Conservation (phyloP, 23 tunicate species). For the Trididemnum miniatum region DNA sequence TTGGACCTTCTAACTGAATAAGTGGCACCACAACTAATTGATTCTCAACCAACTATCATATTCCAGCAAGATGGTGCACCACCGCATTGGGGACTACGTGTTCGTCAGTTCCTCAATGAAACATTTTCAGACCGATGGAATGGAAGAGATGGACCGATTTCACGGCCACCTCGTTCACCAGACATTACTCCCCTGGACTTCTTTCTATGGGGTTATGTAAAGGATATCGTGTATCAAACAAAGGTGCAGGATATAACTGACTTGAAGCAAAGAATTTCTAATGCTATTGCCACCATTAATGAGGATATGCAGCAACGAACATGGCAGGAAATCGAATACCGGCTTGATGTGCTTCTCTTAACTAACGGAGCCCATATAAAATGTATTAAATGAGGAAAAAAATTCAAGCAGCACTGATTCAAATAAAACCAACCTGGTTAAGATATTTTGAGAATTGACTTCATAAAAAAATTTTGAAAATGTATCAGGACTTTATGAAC, state of each 20-base stretch:
- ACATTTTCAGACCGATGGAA: background rate
- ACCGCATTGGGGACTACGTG: background rate
- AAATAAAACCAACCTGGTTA: too few relatives aligned
- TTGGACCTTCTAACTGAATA: background rate
- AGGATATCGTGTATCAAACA: background rate
- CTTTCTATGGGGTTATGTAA: conserved; percentile 14
- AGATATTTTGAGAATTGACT: too few relatives aligned
- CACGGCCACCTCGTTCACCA: background rate
- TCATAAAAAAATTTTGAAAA: too few relatives aligned
- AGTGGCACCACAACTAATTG: background rate
- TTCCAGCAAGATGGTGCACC: background rate
- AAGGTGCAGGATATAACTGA: background rate
- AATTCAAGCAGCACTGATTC: too few relatives aligned
- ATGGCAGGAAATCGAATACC: conserved; percentile 10
- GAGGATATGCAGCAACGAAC: background rate
- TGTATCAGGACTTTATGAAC: too few relatives aligned
- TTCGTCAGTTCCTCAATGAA: too few relatives aligned
- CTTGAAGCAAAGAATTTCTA: background rate
- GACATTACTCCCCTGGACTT: conserved; percentile 1
- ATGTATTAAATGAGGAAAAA: too few relatives aligned
- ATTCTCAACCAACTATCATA: background rate
- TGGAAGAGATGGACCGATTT: background rate
- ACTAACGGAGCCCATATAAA: conserved; percentile 3
- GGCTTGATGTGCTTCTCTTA: background rate
- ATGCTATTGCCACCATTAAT: background rate